Evolutionary conservation across 2,888 invertebrate genomes (phyloP).

Genomic region (Drosophila demipolita): DNA sequence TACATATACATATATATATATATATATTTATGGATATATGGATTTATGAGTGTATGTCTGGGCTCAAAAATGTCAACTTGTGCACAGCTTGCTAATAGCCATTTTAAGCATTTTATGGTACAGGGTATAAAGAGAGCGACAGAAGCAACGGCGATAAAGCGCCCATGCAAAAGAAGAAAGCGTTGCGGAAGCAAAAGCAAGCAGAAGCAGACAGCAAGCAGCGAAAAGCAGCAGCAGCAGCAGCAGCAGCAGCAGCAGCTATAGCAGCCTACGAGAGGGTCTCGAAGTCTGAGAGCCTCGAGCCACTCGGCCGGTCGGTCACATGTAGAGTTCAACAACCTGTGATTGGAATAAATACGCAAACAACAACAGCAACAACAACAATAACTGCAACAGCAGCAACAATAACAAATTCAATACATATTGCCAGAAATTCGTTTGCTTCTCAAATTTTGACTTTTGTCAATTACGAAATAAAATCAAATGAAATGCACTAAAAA

Average conservation of each 20-base stretch:
- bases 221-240: constrained; percentile 1
- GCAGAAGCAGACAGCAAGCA: constrained; percentile 16
- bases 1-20: too few species aligned
- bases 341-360: constrained; percentile 60
- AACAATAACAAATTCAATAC: constrained; percentile 25
- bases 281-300: constrained; percentile 60
- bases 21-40: background rate
- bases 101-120: background rate
- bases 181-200: constrained; percentile 55
- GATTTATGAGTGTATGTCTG: background rate
- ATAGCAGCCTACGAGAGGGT: constrained; percentile 43
- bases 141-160: constrained; percentile 38
- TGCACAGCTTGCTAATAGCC: background rate
- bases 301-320: constrained; percentile 77
- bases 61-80: background rate
- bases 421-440: constrained; percentile 38
- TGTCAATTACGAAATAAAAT: constrained; percentile 34
- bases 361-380: constrained; percentile 24
- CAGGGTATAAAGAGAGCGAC: constrained; percentile 18
- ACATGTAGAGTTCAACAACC: constrained; percentile 73
- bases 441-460: constrained; percentile 1
- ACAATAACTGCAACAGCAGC: constrained; percentile 13
- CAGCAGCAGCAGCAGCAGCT: constrained; percentile 21
- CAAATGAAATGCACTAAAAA: constrained; percentile 9
- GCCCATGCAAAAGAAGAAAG: constrained; percentile 48